Conservation (phyloP, 2,113 vertebrate species). For the Caretta caretta region DNA sequence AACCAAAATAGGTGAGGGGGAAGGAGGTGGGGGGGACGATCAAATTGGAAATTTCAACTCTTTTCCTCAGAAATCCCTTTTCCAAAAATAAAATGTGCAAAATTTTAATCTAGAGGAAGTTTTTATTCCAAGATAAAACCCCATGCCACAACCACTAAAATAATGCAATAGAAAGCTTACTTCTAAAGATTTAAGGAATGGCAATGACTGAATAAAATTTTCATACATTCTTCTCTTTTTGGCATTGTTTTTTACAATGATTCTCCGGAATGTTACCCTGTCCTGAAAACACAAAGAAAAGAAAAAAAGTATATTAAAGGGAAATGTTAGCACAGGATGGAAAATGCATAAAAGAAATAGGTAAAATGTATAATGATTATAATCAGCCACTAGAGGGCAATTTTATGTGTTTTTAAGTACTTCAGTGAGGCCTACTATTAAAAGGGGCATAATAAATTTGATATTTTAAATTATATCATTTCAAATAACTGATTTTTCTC, state of each 20-base stretch:
- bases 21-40: too few species aligned
- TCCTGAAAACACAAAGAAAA: conserved; percentile 79
- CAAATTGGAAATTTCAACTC: not conserved
- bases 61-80: not conserved
- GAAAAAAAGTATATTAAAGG: conserved; percentile 35
- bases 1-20: not conserved
- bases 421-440: not conserved
- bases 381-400: not conserved
- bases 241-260: conserved; percentile 99
- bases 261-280: conserved; percentile 91
- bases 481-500: not conserved
- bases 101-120: not conserved
- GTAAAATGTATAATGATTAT: not conserved
- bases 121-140: not conserved
- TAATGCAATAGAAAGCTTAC: conserved; percentile 75
- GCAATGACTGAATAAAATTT: conserved; percentile 96
- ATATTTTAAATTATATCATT: not conserved
- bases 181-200: conserved; percentile 97
- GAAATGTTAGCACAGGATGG: not conserved
- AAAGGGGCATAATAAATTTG: not conserved
- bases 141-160: conserved; percentile 2
- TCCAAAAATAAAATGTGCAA: not conserved
- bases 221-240: conserved; percentile 98
- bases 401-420: not conserved
- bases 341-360: not conserved